Evolutionary conservation across 2,888 invertebrate species (phyloP).

Genomic region (Agrochola macilenta): DNA sequence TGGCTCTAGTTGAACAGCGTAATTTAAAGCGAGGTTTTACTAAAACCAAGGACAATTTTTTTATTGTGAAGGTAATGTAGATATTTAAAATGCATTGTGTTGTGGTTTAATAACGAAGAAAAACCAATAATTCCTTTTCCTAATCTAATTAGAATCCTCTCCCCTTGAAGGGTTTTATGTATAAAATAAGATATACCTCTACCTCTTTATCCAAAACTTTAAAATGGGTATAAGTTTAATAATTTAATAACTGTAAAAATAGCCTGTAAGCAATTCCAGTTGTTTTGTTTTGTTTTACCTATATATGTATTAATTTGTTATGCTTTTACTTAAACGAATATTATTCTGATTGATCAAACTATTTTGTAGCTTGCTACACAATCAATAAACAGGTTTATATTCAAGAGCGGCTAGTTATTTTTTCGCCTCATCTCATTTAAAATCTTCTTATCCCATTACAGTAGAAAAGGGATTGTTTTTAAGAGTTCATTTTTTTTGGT

Average conservation of each 20-base stretch:
- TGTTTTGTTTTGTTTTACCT: conserved; percentile 19
- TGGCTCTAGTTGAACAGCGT: conserved; percentile 22
- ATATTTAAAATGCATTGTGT: not conserved
- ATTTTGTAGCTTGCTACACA: conserved; percentile 11
- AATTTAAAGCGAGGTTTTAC: not conserved
- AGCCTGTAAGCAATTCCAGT: not conserved
- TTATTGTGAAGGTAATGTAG: not conserved
- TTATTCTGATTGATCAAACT: conserved; percentile 21
- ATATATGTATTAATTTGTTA: conserved; percentile 15
- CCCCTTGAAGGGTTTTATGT: not conserved
- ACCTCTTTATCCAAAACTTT: not conserved
- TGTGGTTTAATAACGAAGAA: not conserved
- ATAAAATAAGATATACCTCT: not conserved
- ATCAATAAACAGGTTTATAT: conserved; percentile 65
- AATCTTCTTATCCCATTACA: conserved; percentile 66
- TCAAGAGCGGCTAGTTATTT: conserved; percentile 57
- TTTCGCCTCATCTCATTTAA: conserved; percentile 58
- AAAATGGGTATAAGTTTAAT: not conserved
- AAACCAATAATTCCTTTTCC: not conserved
- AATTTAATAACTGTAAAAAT: not conserved
- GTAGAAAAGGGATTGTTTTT: conserved; percentile 69
- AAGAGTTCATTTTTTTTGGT: conserved; percentile 73
- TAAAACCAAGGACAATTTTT: not conserved
- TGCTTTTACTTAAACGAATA: not conserved
- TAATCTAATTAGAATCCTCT: not conserved